Base-by-base conservation (phyloP, 2,888 invertebrate species). In the Stenodera caucasica region DNA sequence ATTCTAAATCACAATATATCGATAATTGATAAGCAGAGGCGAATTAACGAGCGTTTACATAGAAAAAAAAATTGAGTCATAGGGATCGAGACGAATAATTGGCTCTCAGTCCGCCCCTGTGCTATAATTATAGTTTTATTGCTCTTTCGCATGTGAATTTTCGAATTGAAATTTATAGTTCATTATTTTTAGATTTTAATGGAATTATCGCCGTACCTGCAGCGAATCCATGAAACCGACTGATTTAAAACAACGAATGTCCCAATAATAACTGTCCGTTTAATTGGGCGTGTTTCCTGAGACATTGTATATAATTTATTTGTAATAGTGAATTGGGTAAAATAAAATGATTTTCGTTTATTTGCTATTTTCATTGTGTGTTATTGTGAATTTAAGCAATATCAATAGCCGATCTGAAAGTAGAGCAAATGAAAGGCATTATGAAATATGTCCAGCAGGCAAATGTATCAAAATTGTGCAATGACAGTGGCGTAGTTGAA, bases 161-260 rank as follows among this genome's bases (percentile, higher is more conserved):
- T n/a, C n/a, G n/a, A n/a, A n/a, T n/a, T n/a, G n/a, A n/a, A n/a
- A n/a, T n/a, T n/a, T n/a, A n/a, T n/a, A n/a, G n/a, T n/a, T 66
- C 55, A 60, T 57, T 21, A 26, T 4, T 68, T 70, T 49, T 59
- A 72, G 72, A 68, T 68, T 15, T 66, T 71, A 8, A 58, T 57
- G 9, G 69, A 70, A 54, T 69, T 66, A 51, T 60, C 64, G 15
- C 70, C 72, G 11, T 67, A 67, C 55, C 60, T 67, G 26, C 55
- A 52, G 29, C 65, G 50, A 45, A 14, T 67, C 29, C 65, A 67
- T 45, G 63, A 58, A 56, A 52, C 57, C n/a, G 58, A 64, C 49
- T 56, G 50, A 35, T 35, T 40, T 18, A 8, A 29, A 29, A 32
- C 32, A 11, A 32, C 8, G 8, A 4, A 29, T 29, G 29, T 8